A percentile compares a stretch with the other conserved stretches of the same genome.
Evolutionary conservation across 2,888 invertebrate genomes (phyloP).

Genomic region (Eugnorisma glareosa): DNA sequence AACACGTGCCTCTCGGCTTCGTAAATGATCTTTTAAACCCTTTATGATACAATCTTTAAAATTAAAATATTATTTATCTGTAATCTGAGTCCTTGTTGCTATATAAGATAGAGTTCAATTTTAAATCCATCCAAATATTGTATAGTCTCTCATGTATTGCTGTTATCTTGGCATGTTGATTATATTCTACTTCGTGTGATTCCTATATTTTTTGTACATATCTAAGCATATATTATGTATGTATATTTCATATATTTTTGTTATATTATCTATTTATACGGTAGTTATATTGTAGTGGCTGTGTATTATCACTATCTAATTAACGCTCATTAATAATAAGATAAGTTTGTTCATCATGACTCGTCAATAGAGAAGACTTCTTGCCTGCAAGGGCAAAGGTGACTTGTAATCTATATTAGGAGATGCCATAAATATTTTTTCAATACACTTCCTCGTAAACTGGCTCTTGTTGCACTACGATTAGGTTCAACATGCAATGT

Average conservation of each 20-base stretch:
- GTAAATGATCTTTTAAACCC: neutral
- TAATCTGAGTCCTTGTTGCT: neutral
- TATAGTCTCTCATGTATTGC: constrained; percentile 24
- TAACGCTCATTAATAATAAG: constrained; percentile 23
- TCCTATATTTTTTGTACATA: neutral
- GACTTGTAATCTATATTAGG: constrained; percentile 27
- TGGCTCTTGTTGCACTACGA: too few species aligned
- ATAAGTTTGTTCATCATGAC: constrained; percentile 27
- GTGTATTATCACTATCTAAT: constrained; percentile 29
- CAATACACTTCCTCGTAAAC: too few species aligned
- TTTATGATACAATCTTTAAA: neutral
- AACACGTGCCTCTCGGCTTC: neutral
- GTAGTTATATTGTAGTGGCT: constrained; percentile 3
- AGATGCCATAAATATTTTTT: too few species aligned
- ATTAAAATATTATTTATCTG: neutral
- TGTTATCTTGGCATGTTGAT: constrained; percentile 15
- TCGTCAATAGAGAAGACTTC: constrained; percentile 11
- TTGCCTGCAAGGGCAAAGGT: constrained; percentile 23
- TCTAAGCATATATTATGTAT: neutral
- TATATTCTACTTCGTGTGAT: neutral
- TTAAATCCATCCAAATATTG: neutral
- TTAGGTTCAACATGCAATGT: too few species aligned
- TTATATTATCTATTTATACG: constrained; percentile 1
- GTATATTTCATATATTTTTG: too few species aligned
- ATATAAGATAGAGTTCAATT: neutral